phyloP scores from a whole-genome alignment of 37 sponge, comb jelly and placozoan species.

The Amphimedon queenslandica region DNA sequence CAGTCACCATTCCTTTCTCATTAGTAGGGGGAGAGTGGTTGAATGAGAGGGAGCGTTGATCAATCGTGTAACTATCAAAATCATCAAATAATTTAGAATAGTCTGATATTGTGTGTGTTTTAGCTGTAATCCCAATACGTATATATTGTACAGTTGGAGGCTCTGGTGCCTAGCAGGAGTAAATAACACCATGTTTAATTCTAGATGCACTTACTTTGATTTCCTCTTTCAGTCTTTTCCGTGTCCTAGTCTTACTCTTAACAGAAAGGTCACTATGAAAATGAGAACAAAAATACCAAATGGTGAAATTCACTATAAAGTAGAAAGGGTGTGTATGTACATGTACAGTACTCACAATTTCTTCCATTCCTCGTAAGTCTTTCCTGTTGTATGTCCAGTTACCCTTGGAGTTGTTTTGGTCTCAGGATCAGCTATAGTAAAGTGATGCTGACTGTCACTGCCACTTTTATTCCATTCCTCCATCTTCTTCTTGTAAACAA shows the following conservation, averaged over 20 bases:
- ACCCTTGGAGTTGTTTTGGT: neutral
- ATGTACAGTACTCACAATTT: slow-evolving; percentile 33
- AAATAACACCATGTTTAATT: neutral
- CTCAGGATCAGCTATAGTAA: slow-evolving; percentile 23
- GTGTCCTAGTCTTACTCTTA: slow-evolving; percentile 10
- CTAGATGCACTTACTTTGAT: neutral
- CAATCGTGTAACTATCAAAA: slow-evolving; percentile 41
- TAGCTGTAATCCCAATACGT: slow-evolving; percentile 62
- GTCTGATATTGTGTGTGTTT: slow-evolving; percentile 67
- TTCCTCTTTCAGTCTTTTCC: neutral
- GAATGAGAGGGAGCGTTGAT: slow-evolving; percentile 4
- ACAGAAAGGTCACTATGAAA: slow-evolving; percentile 27
- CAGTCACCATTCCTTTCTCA: neutral
- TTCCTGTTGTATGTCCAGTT: neutral
- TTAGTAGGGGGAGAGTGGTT: neutral
- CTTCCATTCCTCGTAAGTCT: slow-evolving; percentile 31
- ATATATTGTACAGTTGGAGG: slow-evolving; percentile 51
- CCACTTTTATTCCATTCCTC: slow-evolving; percentile 38
- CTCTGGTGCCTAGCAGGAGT: slow-evolving; percentile 29
- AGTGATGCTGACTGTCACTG: slow-evolving; percentile 42
- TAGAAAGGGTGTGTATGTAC: too few relatives aligned
- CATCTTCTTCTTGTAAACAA: slow-evolving; percentile 14
- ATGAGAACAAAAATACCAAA: neutral
- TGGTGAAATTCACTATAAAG: too few relatives aligned
- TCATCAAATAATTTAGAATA: slow-evolving; percentile 36